Base-by-base conservation (phyloP, 2,113 vertebrate genomes). In the Carlito syrichta region DNA sequence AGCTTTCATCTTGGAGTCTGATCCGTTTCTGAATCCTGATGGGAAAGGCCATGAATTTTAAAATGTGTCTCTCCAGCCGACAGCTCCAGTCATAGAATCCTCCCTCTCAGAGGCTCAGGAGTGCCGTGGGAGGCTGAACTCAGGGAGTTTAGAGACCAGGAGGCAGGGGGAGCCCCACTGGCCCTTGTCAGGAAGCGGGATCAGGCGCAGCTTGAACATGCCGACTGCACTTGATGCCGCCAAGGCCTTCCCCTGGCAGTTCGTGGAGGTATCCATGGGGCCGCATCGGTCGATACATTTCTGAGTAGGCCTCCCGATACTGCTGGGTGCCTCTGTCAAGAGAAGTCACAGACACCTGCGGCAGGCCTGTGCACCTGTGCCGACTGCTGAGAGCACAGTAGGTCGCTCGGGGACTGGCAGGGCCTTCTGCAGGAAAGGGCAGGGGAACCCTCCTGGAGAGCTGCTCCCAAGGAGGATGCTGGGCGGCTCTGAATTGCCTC, bases 1-100 rank as follows among this genome's bases (percentile, higher is more conserved):
- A 69, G 78, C 98, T 98, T 98, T 98, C 97, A 97, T 98, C 98
- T 98, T 86, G 54, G 63, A 97, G 98, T 88, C 93, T 97, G 97
- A 97, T 98, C 97, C 1, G 0, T 92, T 97, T 97, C 97, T 98
- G 98, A 98, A 98, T 97, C 91, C 96, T 98, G 97, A 97, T 97
- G 92, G 97, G 97, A 98, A 98, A 98, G 98, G 97, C 98, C 97
- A 98, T 98, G 97, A 98, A 98, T 98, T 98, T 98, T 98, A 98
- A 98, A 98, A 98, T 35, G 86, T 96, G 96, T 98, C 97, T 98
- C 27, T 0, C 52, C 89, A 91, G 97, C 96, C 84, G 97, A 98
- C 97, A 98, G 98, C 97, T 98, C 97, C 94, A 95, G 98, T 98
- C 97, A 97, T 95, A 96, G 97, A 97, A 94, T 94, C 89, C 97